These are phyloP conservation scores for Andrena chrysosceles DNA, from an alignment of 2,888 invertebrate species.

Conservation along the genomic window DNA sequence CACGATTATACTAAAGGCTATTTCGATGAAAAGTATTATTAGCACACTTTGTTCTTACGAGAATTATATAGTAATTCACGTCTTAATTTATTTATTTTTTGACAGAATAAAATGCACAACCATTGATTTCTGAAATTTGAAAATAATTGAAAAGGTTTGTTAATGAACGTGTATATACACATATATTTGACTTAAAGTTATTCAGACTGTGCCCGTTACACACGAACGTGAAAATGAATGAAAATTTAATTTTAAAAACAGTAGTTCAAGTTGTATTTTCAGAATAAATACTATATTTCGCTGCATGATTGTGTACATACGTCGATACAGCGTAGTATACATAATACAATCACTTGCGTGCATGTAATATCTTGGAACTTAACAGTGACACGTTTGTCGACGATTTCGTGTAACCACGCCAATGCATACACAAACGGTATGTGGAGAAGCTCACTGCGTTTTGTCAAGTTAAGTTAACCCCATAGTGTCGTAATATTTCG, in stretches of 20 bases:
- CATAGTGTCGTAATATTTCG: conserved; percentile 21
- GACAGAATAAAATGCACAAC: no score
- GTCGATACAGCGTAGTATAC: not conserved
- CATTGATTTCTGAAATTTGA: no score
- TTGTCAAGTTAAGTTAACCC: conserved; percentile 49
- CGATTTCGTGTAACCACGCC: conserved; percentile 29
- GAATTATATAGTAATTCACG: not conserved
- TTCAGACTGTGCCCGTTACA: not conserved
- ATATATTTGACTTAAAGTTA: not conserved
- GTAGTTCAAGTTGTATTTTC: not conserved
- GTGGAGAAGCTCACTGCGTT: conserved; percentile 26
- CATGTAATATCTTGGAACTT: not conserved
- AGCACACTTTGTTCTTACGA: not conserved
- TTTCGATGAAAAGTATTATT: no score
- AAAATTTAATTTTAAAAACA: not conserved
- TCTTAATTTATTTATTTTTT: not conserved
- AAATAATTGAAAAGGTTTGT: no score
- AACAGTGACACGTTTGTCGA: not conserved
- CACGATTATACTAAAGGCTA: not conserved
- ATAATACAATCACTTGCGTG: not conserved
- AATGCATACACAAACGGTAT: conserved; percentile 35
- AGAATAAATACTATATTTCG: not conserved
- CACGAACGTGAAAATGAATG: not conserved
- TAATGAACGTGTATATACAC: not conserved
- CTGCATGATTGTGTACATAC: not conserved